Evolutionary conservation across 2,113 vertebrate genomes (phyloP), one percentile per base, ranked within the genome.

Genomic region (Tetrax tetrax): DNA sequence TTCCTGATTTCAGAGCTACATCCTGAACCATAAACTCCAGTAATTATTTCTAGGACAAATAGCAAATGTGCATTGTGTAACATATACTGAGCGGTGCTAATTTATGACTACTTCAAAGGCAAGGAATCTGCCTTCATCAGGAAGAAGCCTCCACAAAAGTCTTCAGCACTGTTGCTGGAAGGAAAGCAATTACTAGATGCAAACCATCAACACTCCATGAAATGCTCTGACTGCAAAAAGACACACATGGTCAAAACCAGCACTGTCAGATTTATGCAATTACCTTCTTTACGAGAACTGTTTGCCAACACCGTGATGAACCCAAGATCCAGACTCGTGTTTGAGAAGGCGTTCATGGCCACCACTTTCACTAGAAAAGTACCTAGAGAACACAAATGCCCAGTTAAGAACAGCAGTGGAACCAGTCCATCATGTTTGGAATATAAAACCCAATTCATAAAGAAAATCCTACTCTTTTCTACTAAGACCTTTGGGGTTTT

Each of bases 341-440:
- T 97, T 12, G 98, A 99, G 88, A 99, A 96, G 66, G 91, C 88
- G 28, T 99, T 99, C 83, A 57, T 89, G 70, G 98, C 99, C 94
- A 74, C 93, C 54, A 99, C 97, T 9, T 96, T 98, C 80, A 99
- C 97, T 79, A 92, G 89, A n/a, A 98, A 97, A 71, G 84, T 96
- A 48, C 98, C 99, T 99, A 96, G 23, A 87, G 91, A 47, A 41
- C 64, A 61, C 51, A 91, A 59, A 72, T 28, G 12, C 7, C 19
- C 21, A 68, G 33, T 83, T 91, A 43, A 63, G 22, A 65, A 48
- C 4, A 87, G 25, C 41, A 69, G 22, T 63, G 61, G 53, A 38
- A 68, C 48, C 74, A 27, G 24, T 28, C 38, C 27, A 6, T 45
- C 33, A 3, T 14, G 18, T 74, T 76, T 41, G 35, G n/a, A 10